Evolutionary conservation across 1,140 invertebrate species (phyloP).

Genomic region (Achatina immaculata): DNA sequence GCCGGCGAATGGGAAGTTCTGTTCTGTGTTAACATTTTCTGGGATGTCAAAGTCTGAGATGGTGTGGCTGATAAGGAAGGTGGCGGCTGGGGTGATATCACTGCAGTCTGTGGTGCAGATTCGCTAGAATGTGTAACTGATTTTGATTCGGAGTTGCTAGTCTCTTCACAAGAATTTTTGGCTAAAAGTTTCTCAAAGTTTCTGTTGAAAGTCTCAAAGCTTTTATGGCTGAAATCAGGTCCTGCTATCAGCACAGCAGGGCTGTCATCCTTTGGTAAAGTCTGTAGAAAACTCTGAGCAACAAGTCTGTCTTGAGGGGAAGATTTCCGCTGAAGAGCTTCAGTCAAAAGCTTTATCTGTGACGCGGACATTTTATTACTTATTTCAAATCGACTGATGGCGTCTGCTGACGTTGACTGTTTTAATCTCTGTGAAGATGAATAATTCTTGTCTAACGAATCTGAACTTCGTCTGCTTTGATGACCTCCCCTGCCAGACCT

Average conservation of each 20-base stretch:
- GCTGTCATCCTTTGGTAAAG: neutral
- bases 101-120: neutral
- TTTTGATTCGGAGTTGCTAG: neutral
- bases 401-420: conserved; percentile 40
- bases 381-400: conserved; percentile 11
- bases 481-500: neutral
- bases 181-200: conserved; percentile 36
- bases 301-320: conserved; percentile 7
- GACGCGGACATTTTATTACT: neutral
- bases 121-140: neutral
- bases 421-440: conserved; percentile 13
- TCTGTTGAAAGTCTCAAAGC: conserved; percentile 40
- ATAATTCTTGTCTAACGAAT: conserved; percentile 23
- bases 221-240: conserved; percentile 23
- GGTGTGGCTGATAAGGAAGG: neutral
- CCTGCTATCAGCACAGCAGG: neutral
- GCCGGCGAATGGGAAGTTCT: neutral
- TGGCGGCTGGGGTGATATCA: neutral
- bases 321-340: neutral
- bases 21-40: neutral
- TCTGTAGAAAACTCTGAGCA: neutral
- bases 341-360: neutral
- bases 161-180: conserved; percentile 23
- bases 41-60: neutral
- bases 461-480: conserved; percentile 27